Evolutionary conservation across 2,113 vertebrate species (phyloP).

Genomic region (Ascaphus truei): DNA sequence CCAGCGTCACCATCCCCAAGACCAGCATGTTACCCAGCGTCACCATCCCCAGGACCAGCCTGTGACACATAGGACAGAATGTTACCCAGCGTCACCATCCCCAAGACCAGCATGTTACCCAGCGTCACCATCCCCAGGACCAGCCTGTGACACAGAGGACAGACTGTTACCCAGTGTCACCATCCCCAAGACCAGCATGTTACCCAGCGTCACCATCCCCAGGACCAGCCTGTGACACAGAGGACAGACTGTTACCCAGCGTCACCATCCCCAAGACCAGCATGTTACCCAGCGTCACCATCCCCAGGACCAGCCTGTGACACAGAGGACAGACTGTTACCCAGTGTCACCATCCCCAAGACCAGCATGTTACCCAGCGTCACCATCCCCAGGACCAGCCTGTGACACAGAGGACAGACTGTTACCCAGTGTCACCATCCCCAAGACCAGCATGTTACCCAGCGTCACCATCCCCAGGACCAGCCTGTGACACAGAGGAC

Average conservation of each 20-base stretch:
- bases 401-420: no score
- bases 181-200: conserved; percentile 87
- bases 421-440: conserved; percentile 81
- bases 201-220: conserved; percentile 92
- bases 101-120: conserved; percentile 88
- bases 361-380: conserved; percentile 89
- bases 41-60: conserved; percentile 92
- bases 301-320: conserved; percentile 89
- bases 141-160: no score
- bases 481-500: conserved; percentile 56
- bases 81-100: conserved; percentile 81
- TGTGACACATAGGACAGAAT: no score
- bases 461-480: conserved; percentile 92
- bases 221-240: no score
- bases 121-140: conserved; percentile 94
- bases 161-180: conserved; percentile 80
- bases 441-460: conserved; percentile 88
- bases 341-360: conserved; percentile 85
- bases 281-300: conserved; percentile 92
- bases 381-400: conserved; percentile 92
- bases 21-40: conserved; percentile 89
- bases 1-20: conserved; percentile 85
- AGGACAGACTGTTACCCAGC: conserved; percentile 82
- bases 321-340: no score
- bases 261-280: conserved; percentile 81